phyloP scores from a whole-genome alignment of 2,888 invertebrate species.

The Drosophila austrosaltans region DNA sequence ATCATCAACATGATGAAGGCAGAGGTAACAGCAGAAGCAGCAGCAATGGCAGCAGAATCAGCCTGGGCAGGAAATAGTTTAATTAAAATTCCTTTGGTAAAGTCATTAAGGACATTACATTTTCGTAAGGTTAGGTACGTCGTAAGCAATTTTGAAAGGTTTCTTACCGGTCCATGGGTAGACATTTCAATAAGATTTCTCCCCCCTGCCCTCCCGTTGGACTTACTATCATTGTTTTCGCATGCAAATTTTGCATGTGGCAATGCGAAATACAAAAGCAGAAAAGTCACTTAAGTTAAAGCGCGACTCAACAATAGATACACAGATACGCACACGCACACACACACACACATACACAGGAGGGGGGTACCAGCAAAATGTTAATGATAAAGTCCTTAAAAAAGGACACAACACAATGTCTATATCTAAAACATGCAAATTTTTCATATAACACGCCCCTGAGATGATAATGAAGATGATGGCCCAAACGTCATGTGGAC shows the following conservation, averaged over 20 bases:
- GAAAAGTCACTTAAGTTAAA: conserved; percentile 47
- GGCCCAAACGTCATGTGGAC: conserved; percentile 10
- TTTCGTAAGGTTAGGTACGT: conserved; percentile 47
- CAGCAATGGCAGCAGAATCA: background rate
- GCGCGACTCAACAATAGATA: conserved; percentile 36
- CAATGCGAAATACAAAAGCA: conserved; percentile 50
- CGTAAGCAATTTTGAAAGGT: conserved; percentile 30
- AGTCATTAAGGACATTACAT: conserved; percentile 72
- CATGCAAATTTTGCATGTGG: conserved; percentile 64
- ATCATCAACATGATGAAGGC: conserved; percentile 13
- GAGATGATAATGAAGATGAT: conserved; percentile 59
- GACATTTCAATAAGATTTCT: conserved; percentile 45
- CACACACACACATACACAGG: conserved; percentile 3
- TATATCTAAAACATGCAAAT: conserved; percentile 72
- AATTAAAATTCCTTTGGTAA: conserved; percentile 77
- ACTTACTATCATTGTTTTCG: conserved; percentile 73
- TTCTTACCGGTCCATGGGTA: conserved; percentile 30
- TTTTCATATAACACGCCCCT: conserved; percentile 62
- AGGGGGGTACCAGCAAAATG: background rate
- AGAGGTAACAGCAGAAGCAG: conserved; percentile 31
- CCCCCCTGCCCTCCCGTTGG: conserved; percentile 21
- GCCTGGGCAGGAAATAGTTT: conserved; percentile 74
- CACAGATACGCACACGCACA: conserved; percentile 24
- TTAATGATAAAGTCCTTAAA: conserved; percentile 42
- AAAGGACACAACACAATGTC: conserved; percentile 46